Base-by-base conservation (phyloP, 2,888 invertebrate species). In the Drosophila mayaguana region DNA sequence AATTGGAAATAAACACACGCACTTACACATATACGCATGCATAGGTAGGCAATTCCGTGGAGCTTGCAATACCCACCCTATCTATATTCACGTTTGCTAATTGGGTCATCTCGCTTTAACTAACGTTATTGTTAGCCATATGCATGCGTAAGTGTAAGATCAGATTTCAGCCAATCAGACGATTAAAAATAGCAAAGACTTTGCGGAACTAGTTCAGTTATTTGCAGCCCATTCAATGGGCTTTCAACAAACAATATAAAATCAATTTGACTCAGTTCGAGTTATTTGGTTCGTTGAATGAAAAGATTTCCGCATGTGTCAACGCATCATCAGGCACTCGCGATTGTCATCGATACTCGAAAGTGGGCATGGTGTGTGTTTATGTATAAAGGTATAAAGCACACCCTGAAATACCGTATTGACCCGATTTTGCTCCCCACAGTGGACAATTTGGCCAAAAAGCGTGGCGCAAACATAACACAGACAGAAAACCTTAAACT, bases 381-480 rank as follows among this genome's bases (percentile, higher is more conserved):
- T 56, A 42, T 50, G 43, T 64, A 38, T n/a, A 38, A n/a, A 40
- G 22, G 34, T 53, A 65, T 71, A 48, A 51, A 63, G 66, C 77
- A 57, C 60, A 69, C 73, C 79, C 75, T 80, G 60, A 81, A 89
- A 85, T 89, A 89, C 85, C 88, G 85, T 85, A 89, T 88, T 89
- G 89, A 89, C 89, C 89, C 72, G 80, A 84, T 84, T 85, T 89
- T 72, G 73, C 72, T 60, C 53, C 54, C 43, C 38, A 50, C 50
- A 14, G 50, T 50, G 32, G 32, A 4, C 18, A 18, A 7, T 12
- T n/a, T 12, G 12, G 12, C 6, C 6, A 12, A 12, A 12, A 6
- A 18, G 48, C 11, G 48, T 48, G 46, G 28, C 48, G 5, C 8
- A 46, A 48, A 48, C 16, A 1, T 16, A 45, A 45, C 22, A 16